phyloP scores from a whole-genome alignment of 2,113 vertebrate species.

The Ictalurus furcatus region DNA sequence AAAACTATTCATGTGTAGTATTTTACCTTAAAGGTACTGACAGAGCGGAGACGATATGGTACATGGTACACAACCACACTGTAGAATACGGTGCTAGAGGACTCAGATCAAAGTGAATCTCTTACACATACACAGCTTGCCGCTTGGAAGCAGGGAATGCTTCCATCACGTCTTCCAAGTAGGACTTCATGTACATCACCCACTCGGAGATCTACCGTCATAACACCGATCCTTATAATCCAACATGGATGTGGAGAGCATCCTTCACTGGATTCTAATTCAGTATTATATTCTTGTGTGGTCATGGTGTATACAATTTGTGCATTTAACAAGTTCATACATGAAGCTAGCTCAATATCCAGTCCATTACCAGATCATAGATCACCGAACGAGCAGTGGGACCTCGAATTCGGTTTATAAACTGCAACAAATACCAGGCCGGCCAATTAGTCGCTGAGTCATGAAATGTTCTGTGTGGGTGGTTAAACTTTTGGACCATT shows the following conservation, averaged over 20 bases:
- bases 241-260: background rate
- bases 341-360: background rate
- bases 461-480: background rate
- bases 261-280: background rate
- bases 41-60: conserved; percentile 1
- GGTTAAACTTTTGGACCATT: conserved; percentile 20
- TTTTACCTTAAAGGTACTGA: background rate
- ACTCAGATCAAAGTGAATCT: conserved; percentile 59
- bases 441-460: background rate
- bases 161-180: conserved; percentile 16
- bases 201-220: background rate
- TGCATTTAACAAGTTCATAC: background rate
- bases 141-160: conserved; percentile 13
- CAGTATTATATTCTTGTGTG: background rate
- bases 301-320: background rate
- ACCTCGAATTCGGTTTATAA: background rate
- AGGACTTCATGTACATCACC: background rate
- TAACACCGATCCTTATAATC: background rate
- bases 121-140: background rate
- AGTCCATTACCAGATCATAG: background rate
- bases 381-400: background rate
- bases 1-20: background rate
- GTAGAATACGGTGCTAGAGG: background rate
- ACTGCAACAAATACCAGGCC: background rate
- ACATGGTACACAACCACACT: background rate